These are phyloP conservation scores for Cydia strobilella DNA, from an alignment of 1,140 invertebrate species.

Conservation along the genomic window DNA sequence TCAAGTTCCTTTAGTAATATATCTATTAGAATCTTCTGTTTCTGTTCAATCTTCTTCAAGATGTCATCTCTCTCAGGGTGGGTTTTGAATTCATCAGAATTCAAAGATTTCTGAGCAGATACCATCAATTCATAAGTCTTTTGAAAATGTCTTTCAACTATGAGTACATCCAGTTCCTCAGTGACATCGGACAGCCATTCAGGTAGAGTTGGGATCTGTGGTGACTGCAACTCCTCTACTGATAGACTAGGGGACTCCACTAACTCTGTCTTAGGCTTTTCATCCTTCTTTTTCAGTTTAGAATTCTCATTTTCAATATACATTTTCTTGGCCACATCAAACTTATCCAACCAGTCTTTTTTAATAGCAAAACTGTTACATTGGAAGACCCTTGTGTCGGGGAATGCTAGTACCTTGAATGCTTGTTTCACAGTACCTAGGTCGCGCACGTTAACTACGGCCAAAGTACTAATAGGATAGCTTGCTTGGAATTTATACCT, in stretches of 20 bases:
- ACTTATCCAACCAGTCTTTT: constrained; percentile 97
- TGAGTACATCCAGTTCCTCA: constrained; percentile 97
- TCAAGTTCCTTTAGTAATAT: constrained; percentile 94
- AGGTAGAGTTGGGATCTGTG: constrained; percentile 82
- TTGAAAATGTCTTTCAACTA: constrained; percentile 98
- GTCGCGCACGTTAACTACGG: constrained; percentile 97
- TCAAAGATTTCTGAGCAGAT: constrained; percentile 71
- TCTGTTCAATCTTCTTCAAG: constrained; percentile 83
- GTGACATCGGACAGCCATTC: constrained; percentile 96
- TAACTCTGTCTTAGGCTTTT: constrained; percentile 68
- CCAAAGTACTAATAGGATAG: constrained; percentile 95
- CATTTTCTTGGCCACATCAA: constrained; percentile 95
- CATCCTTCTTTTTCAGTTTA: constrained; percentile 81
- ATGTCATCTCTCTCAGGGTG: constrained; percentile 70
- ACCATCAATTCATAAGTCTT: constrained; percentile 94
- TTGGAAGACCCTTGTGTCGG: constrained; percentile 95
- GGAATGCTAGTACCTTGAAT: constrained; percentile 96
- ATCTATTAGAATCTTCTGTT: constrained; percentile 89
- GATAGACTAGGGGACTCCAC: constrained; percentile 74
- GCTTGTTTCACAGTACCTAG: constrained; percentile 94
- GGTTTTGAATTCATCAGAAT: constrained; percentile 71
- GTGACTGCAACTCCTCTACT: constrained; percentile 79
- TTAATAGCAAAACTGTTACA: constrained; percentile 92
- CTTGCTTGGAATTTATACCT: constrained; percentile 94
- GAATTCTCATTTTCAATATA: constrained; percentile 86